Evolutionary conservation across 1,140 invertebrate species (phyloP), one percentile per base, ranked within the genome.

Genomic region (Megalopta genalis): DNA sequence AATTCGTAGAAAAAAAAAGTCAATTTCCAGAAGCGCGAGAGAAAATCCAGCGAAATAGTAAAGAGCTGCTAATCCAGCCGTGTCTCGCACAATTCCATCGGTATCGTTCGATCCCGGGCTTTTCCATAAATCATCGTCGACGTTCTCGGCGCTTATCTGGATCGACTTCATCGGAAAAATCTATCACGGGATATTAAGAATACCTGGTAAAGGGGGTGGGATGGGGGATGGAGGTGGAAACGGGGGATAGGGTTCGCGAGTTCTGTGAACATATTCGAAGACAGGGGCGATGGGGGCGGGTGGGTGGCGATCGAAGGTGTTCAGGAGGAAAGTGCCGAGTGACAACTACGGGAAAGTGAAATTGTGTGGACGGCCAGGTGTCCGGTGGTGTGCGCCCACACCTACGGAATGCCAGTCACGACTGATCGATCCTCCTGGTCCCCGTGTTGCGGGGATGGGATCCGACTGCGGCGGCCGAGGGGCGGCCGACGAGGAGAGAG

Each of bases 371-470:
- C 14, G 21, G n/a, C 10, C 18, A 12, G 69, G 25, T n/a, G 63
- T 46, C 6, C 52, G 27, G 6, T n/a, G 5, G 49, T 37, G 32
- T 8, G 54, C 27, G 32, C n/a, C 74, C 79, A 83, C 71, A 79
- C 64, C 75, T 42, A 54, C 71, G 68, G 71, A 63, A 76, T 84
- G 83, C 66, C 80, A 87, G 82, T 85, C 85, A 86, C 77, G 86
- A 89, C 88, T 91, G 91, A 91, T 91, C 88, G 88, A 91, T 91
- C 87, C 86, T 77, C 81, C 85, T 73, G 71, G 77, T 81, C 70
- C 74, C 75, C 76, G 82, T 79, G 80, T 72, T 77, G 68, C 66
- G 68, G 67, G 71, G 73, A 67, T 69, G 71, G 49, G 83, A 78
- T 69, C 74, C 37, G 80, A 75, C 64, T 77, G 80, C 62, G 78